These are phyloP conservation scores for Podarcis cretensis DNA, from an alignment of 2,113 vertebrate genomes.

Conservation along the genomic window DNA sequence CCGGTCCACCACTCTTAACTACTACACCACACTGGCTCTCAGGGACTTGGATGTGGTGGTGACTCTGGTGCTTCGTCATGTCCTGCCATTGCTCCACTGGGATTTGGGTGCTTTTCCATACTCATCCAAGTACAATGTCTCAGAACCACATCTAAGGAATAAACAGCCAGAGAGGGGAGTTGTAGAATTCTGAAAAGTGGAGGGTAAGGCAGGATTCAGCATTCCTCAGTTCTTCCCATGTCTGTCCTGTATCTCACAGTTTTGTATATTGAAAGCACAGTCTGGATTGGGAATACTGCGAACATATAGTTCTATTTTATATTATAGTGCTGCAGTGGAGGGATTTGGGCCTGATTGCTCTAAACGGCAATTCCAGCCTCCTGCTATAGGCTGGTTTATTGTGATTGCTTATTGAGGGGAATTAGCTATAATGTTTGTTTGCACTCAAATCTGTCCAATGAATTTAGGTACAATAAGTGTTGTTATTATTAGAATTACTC, in stretches of 20 bases:
- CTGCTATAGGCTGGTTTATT: background rate
- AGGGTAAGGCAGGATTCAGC: background rate
- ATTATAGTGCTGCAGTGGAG: background rate
- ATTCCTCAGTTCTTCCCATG: background rate
- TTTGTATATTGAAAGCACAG: background rate
- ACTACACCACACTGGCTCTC: too few relatives aligned
- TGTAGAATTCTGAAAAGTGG: background rate
- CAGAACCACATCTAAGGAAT: background rate
- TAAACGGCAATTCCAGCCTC: background rate
- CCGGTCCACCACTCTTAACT: too few relatives aligned
- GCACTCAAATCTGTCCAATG: background rate
- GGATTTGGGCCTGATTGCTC: background rate
- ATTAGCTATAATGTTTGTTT: slow-evolving; percentile 5
- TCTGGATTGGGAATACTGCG: background rate
- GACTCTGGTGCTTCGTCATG: too few relatives aligned
- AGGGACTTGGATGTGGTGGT: too few relatives aligned
- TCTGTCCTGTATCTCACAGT: background rate
- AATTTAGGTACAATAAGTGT: background rate
- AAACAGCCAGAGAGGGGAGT: background rate
- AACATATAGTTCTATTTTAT: background rate
- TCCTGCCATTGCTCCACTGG: too few relatives aligned
- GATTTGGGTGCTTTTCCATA: background rate
- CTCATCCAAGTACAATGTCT: background rate
- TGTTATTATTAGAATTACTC: background rate
- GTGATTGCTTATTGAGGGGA: background rate